Conservation (phyloP, 2,113 vertebrate species). For the Centropus unirufus region DNA sequence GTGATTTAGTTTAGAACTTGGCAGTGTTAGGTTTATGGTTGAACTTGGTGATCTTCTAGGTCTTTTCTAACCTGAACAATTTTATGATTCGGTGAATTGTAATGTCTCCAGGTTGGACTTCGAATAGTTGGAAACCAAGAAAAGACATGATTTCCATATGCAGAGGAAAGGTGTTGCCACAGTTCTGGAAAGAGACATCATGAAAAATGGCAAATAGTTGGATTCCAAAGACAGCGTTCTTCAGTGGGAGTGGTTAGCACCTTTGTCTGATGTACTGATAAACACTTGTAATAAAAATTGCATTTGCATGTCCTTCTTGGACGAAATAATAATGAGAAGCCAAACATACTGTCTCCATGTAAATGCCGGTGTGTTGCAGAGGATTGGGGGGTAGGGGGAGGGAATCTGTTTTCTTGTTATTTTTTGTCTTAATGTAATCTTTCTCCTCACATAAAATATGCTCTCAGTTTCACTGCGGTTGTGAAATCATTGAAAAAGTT, state of each 20-base stretch:
- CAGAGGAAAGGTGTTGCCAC: not conserved
- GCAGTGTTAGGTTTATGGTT: no score
- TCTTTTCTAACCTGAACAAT: no score
- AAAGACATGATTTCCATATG: fast-evolving
- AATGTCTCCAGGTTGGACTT: fast-evolving
- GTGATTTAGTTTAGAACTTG: no score
- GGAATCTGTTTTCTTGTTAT: not conserved
- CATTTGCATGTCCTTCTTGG: not conserved
- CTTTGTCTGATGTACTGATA: fast-evolving
- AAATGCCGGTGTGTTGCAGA: not conserved
- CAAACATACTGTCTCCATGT: no score
- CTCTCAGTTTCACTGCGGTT: not conserved
- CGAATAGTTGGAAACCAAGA: fast-evolving
- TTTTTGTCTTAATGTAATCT: not conserved
- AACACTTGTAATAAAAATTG: no score
- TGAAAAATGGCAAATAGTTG: not conserved
- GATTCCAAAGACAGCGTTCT: no score
- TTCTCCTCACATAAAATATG: not conserved
- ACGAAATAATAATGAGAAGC: not conserved
- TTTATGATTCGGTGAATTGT: no score
- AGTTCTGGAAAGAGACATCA: not conserved
- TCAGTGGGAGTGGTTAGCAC: not conserved
- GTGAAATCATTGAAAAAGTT: not conserved
- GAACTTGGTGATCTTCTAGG: no score
- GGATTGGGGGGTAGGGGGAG: no score